A percentile compares a stretch with the other conserved stretches of the same genome.
Evolutionary conservation across 2,888 invertebrate species (phyloP).

Genomic region (Cheilosia vulpina): DNA sequence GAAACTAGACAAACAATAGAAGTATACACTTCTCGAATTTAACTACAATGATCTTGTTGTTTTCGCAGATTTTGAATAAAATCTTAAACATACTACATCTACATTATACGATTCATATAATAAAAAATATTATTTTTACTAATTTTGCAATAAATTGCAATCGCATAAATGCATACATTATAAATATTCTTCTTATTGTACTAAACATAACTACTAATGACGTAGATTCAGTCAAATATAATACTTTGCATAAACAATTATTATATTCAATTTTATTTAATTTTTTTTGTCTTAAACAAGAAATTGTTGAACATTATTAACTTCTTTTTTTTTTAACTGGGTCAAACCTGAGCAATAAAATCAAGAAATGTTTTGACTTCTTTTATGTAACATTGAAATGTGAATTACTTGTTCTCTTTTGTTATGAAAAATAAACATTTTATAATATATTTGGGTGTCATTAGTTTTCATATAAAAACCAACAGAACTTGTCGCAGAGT

Average conservation of each 20-base stretch:
- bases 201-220: slow-evolving; percentile 65
- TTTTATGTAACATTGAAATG: slow-evolving; percentile 64
- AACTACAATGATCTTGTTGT: slow-evolving; percentile 54
- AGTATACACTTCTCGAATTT: slow-evolving; percentile 54
- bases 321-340: slow-evolving; percentile 22
- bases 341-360: slow-evolving; percentile 27
- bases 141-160: slow-evolving; percentile 67
- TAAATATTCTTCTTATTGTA: slow-evolving; percentile 56
- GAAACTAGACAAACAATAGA: slow-evolving; percentile 29
- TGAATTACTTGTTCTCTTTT: slow-evolving; percentile 57
- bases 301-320: slow-evolving; percentile 44
- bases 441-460: slow-evolving; percentile 2
- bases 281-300: slow-evolving; percentile 40
- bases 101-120: slow-evolving; percentile 49
- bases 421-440: slow-evolving; percentile 47
- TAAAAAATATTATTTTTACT: slow-evolving; percentile 56
- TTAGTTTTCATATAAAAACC: too few species aligned
- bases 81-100: slow-evolving; percentile 35
- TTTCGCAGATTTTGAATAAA: slow-evolving; percentile 61
- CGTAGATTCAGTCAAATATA: slow-evolving; percentile 70
- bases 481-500: too few species aligned
- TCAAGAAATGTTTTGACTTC: slow-evolving; percentile 35
- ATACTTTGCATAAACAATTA: slow-evolving; percentile 58
- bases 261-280: slow-evolving; percentile 31
- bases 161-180: slow-evolving; percentile 42